Base-by-base conservation (phyloP, 2,797 vertebrate species). In the Cygnus olor region DNA sequence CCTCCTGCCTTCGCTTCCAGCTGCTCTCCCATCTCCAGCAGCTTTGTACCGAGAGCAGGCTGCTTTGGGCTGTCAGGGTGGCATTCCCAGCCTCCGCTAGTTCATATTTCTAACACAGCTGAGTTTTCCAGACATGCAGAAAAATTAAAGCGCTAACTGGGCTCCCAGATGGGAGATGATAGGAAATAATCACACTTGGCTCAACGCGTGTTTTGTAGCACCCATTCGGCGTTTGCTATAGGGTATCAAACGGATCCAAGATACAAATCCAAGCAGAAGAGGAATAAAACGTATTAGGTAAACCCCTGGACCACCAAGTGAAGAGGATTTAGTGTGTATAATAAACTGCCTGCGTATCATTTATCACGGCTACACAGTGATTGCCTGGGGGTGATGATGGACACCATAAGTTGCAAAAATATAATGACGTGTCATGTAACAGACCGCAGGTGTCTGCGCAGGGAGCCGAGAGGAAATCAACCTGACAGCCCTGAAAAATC, bases 361-460 rank as follows among this genome's bases (percentile, higher is more conserved):
- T 45, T 73, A 93, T 96, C 95, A 72, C 6, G 7, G 92, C 80
- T 2, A 24, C 4, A 2, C 72, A 24, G 80, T 3, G 84, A 96
- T 90, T 94, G 95, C 91, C 92, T 1, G 30, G 1, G 89, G 88
- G 95, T 91, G 97, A 85, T 91, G 96, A 97, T 64, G 93, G 96
- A 96, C 88, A 85, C 92, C 60, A 1, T 69, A 53, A 82, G 84
- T 80, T 88, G 90, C 82, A 47, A 88, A 92, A 73, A 64, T 19
- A 45, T 77, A 94, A 90, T 22, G 94, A 96, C 1, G 89, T 95
- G 95, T 94, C 73, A 12, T 34, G 74, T 74, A 97, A 97, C 57
- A 87, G 92, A 64, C 56, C 36, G 1, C 96, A 97, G 97, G 96
- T 95, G 96, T 95, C 84, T 1, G 0, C 3, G 76, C 0, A 2